These are phyloP conservation scores for Drosophila suboccidentalis DNA, from an alignment of 2,888 invertebrate genomes.

Conservation along the genomic window DNA sequence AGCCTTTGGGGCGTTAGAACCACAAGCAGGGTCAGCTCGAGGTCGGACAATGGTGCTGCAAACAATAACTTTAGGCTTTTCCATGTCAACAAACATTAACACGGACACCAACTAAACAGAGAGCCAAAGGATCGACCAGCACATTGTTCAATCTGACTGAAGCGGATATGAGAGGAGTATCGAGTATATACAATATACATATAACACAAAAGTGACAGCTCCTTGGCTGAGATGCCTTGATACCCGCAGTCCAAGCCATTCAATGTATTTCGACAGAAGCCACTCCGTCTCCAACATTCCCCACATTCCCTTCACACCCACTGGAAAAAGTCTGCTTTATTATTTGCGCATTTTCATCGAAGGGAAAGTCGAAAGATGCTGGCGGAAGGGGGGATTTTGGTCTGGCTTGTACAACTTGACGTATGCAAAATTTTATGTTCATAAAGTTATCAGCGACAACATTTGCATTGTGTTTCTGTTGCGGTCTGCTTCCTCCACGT, in stretches of 20 bases:
- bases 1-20: conserved; percentile 39
- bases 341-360: conserved; percentile 35
- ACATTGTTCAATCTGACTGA: conserved; percentile 30
- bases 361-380: conserved; percentile 28
- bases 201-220: conserved; percentile 9
- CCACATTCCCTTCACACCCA: background rate
- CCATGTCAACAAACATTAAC: conserved; percentile 76
- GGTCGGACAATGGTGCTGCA: conserved; percentile 54
- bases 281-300: background rate
- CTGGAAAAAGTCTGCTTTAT: conserved; percentile 31
- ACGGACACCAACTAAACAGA: conserved; percentile 34
- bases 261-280: conserved; percentile 9
- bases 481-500: conserved; percentile 8
- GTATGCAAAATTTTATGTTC: conserved; percentile 70
- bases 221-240: conserved; percentile 21
- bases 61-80: conserved; percentile 77
- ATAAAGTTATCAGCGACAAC: conserved; percentile 72
- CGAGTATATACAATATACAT: background rate
- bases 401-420: conserved; percentile 50
- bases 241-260: conserved; percentile 23
- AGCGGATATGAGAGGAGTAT: conserved; percentile 18
- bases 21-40: conserved; percentile 36
- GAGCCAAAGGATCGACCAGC: conserved; percentile 27
- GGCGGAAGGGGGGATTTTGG: background rate
- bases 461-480: conserved; percentile 49